Evolutionary conservation across 2,797 vertebrate genomes (phyloP).

Genomic region (Heliangelus exortis): DNA sequence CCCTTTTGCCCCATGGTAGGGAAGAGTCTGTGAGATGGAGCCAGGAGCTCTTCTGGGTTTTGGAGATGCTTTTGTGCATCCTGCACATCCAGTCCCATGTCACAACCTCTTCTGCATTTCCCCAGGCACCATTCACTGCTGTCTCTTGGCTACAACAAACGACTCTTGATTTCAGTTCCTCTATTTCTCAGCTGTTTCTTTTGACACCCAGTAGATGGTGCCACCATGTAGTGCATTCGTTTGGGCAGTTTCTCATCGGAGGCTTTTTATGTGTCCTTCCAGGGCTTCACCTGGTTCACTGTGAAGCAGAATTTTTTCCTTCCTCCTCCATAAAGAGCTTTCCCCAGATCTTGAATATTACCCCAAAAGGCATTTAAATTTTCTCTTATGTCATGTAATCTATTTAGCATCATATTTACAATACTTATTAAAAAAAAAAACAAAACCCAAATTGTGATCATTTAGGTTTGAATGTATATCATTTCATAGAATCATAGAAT

Average conservation of each 20-base stretch:
- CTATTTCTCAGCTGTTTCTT: neutral
- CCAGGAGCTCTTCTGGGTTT: neutral
- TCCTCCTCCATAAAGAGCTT: neutral
- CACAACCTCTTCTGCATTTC: neutral
- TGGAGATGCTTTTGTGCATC: neutral
- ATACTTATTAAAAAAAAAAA: neutral
- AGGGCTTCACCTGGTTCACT: neutral
- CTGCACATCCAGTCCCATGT: accelerated
- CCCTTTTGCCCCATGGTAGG: accelerated
- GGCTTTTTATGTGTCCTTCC: neutral
- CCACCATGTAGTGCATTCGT: neutral
- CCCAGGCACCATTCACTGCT: neutral
- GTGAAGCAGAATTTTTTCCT: neutral
- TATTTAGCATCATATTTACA: neutral
- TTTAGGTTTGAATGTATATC: accelerated
- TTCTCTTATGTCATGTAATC: neutral
- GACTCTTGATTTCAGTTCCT: accelerated
- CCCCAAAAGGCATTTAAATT: neutral
- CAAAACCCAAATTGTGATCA: accelerated
- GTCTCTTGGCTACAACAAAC: neutral
- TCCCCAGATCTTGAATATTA: neutral
- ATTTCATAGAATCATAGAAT: too few relatives aligned
- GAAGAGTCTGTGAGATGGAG: neutral
- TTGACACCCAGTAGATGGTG: constrained; percentile 29
- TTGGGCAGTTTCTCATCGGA: neutral